Percentiles rank a stretch among this genome's conserved stretches.
Evolutionary conservation across 2,888 invertebrate genomes (phyloP).

Genomic region (Hirudinaria manillensis): DNA sequence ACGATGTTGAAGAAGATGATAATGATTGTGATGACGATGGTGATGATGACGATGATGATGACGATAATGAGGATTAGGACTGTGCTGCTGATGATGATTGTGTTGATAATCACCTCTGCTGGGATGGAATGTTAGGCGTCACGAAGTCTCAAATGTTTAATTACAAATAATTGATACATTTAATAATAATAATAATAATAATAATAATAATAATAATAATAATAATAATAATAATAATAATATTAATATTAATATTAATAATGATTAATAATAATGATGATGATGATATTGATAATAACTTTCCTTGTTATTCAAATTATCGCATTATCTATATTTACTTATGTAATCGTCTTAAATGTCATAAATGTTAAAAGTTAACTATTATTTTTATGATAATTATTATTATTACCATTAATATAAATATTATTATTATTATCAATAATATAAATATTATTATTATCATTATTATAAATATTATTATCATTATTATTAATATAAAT

Average conservation of each 20-base stretch:
- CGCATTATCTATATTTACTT: background rate
- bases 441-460: slow-evolving; percentile 16
- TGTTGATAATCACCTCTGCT: too few species aligned
- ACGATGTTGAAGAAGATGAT: slow-evolving; percentile 13
- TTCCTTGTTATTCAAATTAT: background rate
- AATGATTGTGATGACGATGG: slow-evolving; percentile 24
- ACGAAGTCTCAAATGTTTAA: background rate
- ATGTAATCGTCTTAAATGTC: background rate
- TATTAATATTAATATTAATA: background rate
- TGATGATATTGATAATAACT: background rate
- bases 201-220: slow-evolving; percentile 6
- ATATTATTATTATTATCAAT: background rate
- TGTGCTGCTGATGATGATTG: background rate
- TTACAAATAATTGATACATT: background rate
- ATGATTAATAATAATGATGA: too few species aligned
- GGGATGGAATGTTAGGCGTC: too few species aligned
- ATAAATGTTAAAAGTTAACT: background rate
- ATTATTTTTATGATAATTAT: background rate
- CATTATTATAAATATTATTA: slow-evolving; percentile 12
- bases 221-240: slow-evolving; percentile 9
- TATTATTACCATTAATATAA: background rate
- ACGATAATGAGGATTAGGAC: slow-evolving; percentile 6
- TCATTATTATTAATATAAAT: slow-evolving; percentile 2
- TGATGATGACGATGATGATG: slow-evolving; percentile 26
- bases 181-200: slow-evolving; percentile 12